Base-by-base conservation (phyloP, 2,113 vertebrate genomes). In the Ageneiosus marmoratus region DNA sequence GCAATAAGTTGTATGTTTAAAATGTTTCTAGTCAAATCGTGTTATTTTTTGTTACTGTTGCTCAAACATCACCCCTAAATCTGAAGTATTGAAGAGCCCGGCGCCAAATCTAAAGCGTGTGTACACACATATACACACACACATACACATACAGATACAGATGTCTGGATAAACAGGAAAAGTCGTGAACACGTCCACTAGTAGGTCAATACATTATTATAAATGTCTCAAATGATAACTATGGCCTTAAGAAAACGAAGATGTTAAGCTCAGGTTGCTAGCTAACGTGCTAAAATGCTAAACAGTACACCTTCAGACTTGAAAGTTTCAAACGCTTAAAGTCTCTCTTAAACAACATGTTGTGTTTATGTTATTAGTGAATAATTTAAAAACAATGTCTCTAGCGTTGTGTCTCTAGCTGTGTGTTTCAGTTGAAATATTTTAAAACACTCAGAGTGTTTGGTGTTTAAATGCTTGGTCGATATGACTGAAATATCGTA, bases 91-190 rank as follows among this genome's bases (percentile, higher is more conserved):
- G 8, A 24, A 34, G 2, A 48, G 76, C 10, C 62, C 29, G 50
- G 76, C 86, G 86, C 86, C 83, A 85, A 83, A 83, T 83, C 76
- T 72, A 5, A 87, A 80, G 53, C 74, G 8, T 50, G 50, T 51
- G 22, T 34, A 63, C 5, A 5, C 5, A 41, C 5, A 41, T 41
- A 41, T 41, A 41, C 37, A 41, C 37, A 41, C 37, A 41, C 37
- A 41, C 37, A 41, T 5, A 41, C 37, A 41, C 37, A 41, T 5
- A 41, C 37, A 41, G 3, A 41, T 5, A 41, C 5, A 41, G 18
- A 2, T 29, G 29, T 22, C 0, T 4, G 4, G 16, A 9, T 9
- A 1, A 74, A 10, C 15, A 41, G 24, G 7, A 32, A 2, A 11
- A 20, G 13, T 27, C 7, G 0, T 74, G 2, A 73, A 73, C 2